Evolutionary conservation across 2,113 vertebrate species (phyloP).

Genomic region (Merops nubicus): DNA sequence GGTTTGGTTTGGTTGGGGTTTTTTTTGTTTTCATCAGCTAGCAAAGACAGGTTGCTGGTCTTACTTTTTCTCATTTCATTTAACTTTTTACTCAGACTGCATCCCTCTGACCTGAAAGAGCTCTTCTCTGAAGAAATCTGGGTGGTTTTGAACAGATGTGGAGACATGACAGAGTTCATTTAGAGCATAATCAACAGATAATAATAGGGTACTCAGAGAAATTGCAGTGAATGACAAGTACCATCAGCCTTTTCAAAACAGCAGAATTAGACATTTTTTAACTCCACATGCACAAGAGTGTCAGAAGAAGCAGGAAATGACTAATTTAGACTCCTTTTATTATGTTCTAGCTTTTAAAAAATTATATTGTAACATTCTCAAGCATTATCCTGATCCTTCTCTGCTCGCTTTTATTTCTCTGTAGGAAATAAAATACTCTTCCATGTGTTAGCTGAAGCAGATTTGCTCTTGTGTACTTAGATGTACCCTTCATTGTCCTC

Average conservation of each 20-base stretch:
- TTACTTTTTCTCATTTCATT: neutral
- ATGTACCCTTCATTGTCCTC: neutral
- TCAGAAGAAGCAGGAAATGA: constrained; percentile 62
- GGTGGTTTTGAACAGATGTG: constrained; percentile 64
- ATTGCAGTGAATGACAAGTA: constrained; percentile 71
- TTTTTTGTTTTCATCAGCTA: neutral
- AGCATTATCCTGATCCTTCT: neutral
- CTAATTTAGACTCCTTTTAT: constrained; percentile 57
- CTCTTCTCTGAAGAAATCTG: constrained; percentile 21
- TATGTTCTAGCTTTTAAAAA: neutral
- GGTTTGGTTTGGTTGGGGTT: neutral
- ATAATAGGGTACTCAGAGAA: constrained; percentile 64
- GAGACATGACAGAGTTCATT: constrained; percentile 66
- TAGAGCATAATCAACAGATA: constrained; percentile 69
- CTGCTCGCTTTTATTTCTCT: neutral
- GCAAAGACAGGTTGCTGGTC: neutral
- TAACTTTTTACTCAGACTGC: neutral
- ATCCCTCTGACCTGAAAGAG: constrained; percentile 1
- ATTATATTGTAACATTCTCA: neutral
- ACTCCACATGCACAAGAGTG: constrained; percentile 50
- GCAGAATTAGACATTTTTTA: constrained; percentile 70
- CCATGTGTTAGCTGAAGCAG: neutral
- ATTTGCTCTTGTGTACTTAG: neutral
- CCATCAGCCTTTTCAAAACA: constrained; percentile 67
- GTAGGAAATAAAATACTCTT: neutral